These are phyloP conservation scores for Luperina nickerlii DNA, from an alignment of 2,888 invertebrate species.

Conservation along the genomic window DNA sequence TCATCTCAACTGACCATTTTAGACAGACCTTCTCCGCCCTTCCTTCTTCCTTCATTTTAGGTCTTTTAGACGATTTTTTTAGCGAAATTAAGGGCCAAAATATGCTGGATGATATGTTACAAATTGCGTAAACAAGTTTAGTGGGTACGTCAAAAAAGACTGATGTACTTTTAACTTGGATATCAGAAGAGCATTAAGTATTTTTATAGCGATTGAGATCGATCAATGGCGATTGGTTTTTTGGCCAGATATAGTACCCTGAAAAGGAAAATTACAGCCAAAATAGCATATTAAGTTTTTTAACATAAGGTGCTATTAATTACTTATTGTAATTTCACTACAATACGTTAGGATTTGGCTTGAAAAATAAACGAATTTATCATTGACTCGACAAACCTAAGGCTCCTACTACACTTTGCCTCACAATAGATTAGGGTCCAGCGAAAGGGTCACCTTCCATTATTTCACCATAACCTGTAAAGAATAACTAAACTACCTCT, in stretches of 20 bases:
- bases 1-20: slow-evolving; percentile 73
- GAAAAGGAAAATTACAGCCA: too few species aligned
- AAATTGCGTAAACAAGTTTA: slow-evolving; percentile 82
- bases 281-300: not conserved
- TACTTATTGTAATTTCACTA: too few species aligned
- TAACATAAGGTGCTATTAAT: too few species aligned
- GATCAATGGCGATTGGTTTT: slow-evolving; percentile 5
- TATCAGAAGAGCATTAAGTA: slow-evolving; percentile 64
- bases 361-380: too few species aligned
- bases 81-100: slow-evolving; percentile 44
- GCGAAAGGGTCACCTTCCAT: not conserved
- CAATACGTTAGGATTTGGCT: too few species aligned
- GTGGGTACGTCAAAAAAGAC: slow-evolving; percentile 77
- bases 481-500: not conserved
- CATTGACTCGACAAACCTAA: too few species aligned
- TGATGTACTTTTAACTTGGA: slow-evolving; percentile 78
- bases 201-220: slow-evolving; percentile 53
- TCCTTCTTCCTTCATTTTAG: not conserved
- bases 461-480: not conserved
- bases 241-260: not conserved
- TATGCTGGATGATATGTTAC: slow-evolving; percentile 67
- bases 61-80: not conserved
- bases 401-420: too few species aligned
- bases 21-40: slow-evolving; percentile 59
- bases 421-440: not conserved